These are phyloP conservation scores for Halichondria panicea DNA, from an alignment of 37 sponge, comb jelly and placozoan genomes.

Conservation along the genomic window DNA sequence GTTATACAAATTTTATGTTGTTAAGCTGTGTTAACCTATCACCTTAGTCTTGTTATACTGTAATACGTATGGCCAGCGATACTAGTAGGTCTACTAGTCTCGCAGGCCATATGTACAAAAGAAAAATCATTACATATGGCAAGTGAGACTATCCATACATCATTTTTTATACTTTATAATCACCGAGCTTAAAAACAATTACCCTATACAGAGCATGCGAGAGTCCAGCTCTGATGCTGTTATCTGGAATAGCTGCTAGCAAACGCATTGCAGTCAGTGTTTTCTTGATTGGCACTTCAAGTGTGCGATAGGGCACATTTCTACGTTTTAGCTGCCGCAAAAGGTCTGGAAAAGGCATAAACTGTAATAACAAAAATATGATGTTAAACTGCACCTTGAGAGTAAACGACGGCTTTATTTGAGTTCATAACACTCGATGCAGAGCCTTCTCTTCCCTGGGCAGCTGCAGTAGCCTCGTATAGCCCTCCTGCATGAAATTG, in stretches of 20 bases:
- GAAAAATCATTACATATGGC: too few relatives aligned
- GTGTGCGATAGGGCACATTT: slow-evolving; percentile 31
- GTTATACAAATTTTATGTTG: background rate
- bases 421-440: slow-evolving; percentile 80
- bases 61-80: too few relatives aligned
- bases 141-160: too few relatives aligned
- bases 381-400: slow-evolving; percentile 59
- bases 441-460: slow-evolving; percentile 86
- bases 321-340: slow-evolving; percentile 30
- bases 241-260: slow-evolving; percentile 60
- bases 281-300: slow-evolving; percentile 48
- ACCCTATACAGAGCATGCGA: slow-evolving; percentile 75
- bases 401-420: too few relatives aligned
- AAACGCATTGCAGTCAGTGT: slow-evolving; percentile 87
- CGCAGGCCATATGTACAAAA: background rate
- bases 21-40: too few relatives aligned
- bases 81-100: slow-evolving; percentile 3
- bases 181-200: background rate
- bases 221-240: slow-evolving; percentile 24
- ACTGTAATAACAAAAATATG: too few relatives aligned
- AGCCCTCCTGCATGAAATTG: slow-evolving; percentile 63
- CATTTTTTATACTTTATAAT: background rate
- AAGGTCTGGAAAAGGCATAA: slow-evolving; percentile 60
- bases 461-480: slow-evolving; percentile 72
- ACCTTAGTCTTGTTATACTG: too few relatives aligned